Conservation (phyloP, 2,113 vertebrate species). For the Catharus fuscescens region DNA sequence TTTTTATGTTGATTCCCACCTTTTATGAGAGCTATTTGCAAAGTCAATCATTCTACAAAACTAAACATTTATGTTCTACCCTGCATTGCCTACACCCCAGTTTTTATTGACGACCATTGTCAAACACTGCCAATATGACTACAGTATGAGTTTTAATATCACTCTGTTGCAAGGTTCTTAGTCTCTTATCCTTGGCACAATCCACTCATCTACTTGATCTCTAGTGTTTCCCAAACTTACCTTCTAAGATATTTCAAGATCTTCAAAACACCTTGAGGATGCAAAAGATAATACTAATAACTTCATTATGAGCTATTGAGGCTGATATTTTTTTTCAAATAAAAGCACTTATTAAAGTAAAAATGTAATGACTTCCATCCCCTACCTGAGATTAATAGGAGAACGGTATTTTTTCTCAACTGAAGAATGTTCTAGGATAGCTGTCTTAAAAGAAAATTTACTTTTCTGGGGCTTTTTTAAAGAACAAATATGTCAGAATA, state of each 20-base stretch:
- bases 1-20: background rate
- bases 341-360: background rate
- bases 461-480: accelerated
- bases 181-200: background rate
- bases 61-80: background rate
- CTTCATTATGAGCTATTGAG: background rate
- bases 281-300: background rate
- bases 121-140: background rate
- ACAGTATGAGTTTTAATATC: background rate
- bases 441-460: background rate
- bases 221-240: background rate
- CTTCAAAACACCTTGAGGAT: background rate
- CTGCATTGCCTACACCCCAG: background rate
- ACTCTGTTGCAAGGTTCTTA: background rate
- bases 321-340: background rate
- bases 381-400: background rate
- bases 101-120: background rate
- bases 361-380: background rate
- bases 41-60: background rate
- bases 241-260: background rate
- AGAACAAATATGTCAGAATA: background rate
- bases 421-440: background rate
- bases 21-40: background rate
- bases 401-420: background rate
- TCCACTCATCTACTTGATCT: background rate